phyloP scores from a whole-genome alignment of 2,888 invertebrate genomes.

The Leucania comma region DNA sequence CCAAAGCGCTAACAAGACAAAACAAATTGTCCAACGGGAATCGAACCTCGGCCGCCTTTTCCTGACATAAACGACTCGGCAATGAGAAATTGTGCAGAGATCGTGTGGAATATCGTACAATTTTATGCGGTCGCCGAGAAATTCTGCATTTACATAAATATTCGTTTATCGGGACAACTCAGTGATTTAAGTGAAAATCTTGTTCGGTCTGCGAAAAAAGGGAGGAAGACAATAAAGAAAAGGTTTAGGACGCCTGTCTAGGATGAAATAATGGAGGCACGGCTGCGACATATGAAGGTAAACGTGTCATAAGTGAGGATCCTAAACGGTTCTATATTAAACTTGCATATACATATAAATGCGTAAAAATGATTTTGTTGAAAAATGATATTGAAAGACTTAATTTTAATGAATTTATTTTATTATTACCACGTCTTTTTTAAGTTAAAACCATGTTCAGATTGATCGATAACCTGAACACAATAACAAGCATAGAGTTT shows the following conservation, averaged over 20 bases:
- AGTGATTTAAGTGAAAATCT: constrained; percentile 80
- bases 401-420: not conserved
- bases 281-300: constrained; percentile 57
- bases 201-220: constrained; percentile 74
- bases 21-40: constrained; percentile 60
- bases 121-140: constrained; percentile 75
- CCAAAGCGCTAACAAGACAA: constrained; percentile 58
- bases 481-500: constrained; percentile 2
- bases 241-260: constrained; percentile 66
- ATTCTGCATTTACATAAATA: constrained; percentile 84
- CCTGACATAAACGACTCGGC: constrained; percentile 68
- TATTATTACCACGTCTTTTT: too few relatives aligned
- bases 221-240: constrained; percentile 71
- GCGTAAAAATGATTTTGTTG: not conserved
- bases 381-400: not conserved
- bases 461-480: not conserved
- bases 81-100: constrained; percentile 74
- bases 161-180: constrained; percentile 83
- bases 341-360: constrained; percentile 34
- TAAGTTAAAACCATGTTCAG: not conserved
- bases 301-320: constrained; percentile 48
- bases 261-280: constrained; percentile 62
- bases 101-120: constrained; percentile 73
- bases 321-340: constrained; percentile 32
- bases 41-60: constrained; percentile 61